Base-by-base conservation (phyloP, 2,113 vertebrate species). In the Philantomba maxwellii region DNA sequence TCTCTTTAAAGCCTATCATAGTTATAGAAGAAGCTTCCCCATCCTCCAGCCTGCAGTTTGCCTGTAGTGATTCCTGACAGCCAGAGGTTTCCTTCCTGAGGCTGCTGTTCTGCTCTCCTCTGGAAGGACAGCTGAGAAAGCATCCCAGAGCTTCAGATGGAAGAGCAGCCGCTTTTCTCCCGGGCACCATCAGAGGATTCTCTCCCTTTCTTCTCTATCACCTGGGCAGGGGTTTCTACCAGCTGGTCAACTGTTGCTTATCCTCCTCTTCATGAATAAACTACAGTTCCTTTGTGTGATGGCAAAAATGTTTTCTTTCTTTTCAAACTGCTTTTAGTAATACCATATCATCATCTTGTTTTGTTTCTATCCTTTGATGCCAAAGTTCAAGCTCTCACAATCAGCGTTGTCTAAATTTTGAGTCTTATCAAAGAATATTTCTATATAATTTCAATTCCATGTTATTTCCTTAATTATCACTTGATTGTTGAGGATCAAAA, bases 81-180 rank as follows among this genome's bases (percentile, higher is more conserved):
- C 2, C 1, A n/a, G 36, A 53, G 19, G 0, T 12, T 14, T 43
- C n/a, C 45, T 28, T 60, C 7, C 12, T 19, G 43, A n/a, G 66
- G 6, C 2, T 89, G 3, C 33, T 2, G 0, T 0, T 0, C 33
- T 5, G 1, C 3, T 23, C 0, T 1, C 47, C 4, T 55, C 49
- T 12, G 36, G 45, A 36, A 45, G 14, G 17, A 2, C 10, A 5
- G 15, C 39, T 9, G 45, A 53, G 15, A 11, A 19, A 30, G 9
- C 6, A 2, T 5, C 17, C 2, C 17, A 49, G 73, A 12, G 19
- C 21, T 64, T 33, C 43, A 25, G 26, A 30, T 6, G 47, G 13
- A 58, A 43, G n/a, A 57, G 5, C 6, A 25, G 17, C 6, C 2
- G 1, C 2, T 58, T 16, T 9, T 2, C 26, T 15, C 16, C 10